Percentiles rank a stretch among this genome's conserved stretches.
Evolutionary conservation across 2,113 vertebrate species (phyloP).

Genomic region (Anolis sagrei): DNA sequence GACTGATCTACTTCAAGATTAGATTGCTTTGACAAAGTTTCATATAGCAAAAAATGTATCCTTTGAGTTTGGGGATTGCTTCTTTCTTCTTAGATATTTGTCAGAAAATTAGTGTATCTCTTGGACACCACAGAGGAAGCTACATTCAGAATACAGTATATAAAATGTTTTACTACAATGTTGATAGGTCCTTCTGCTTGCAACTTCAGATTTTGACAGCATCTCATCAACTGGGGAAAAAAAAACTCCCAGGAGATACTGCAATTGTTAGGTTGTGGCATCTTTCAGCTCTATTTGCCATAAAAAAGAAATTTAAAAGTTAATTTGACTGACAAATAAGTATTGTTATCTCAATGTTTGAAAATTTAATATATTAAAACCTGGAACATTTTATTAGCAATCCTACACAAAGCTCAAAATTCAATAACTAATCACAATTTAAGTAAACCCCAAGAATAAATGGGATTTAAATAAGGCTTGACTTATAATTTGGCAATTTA

Average conservation of each 20-base stretch:
- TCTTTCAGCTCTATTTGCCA: too few relatives aligned
- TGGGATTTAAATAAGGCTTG: too few relatives aligned
- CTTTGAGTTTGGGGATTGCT: not conserved
- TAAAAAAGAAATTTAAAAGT: not conserved
- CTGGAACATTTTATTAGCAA: too few relatives aligned
- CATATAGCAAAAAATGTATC: not conserved
- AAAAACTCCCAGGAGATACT: too few relatives aligned
- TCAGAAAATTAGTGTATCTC: not conserved
- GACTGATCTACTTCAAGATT: not conserved
- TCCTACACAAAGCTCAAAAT: too few relatives aligned
- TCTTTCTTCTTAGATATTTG: not conserved
- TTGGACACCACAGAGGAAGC: not conserved
- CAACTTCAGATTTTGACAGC: not conserved
- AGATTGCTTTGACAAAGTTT: not conserved
- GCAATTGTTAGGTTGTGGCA: too few relatives aligned
- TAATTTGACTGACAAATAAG: not conserved
- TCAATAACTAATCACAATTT: too few relatives aligned
- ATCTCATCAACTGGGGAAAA: not conserved
- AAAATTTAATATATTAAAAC: not conserved
- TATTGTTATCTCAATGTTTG: not conserved
- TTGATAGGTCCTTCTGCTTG: too few relatives aligned
- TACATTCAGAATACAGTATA: not conserved
- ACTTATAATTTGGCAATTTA: too few relatives aligned
- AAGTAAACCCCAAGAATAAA: too few relatives aligned
- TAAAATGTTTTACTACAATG: not conserved